Evolutionary conservation across 2,113 vertebrate genomes (phyloP), one percentile per base, ranked within the genome.

Genomic region (Rallus limicola): DNA sequence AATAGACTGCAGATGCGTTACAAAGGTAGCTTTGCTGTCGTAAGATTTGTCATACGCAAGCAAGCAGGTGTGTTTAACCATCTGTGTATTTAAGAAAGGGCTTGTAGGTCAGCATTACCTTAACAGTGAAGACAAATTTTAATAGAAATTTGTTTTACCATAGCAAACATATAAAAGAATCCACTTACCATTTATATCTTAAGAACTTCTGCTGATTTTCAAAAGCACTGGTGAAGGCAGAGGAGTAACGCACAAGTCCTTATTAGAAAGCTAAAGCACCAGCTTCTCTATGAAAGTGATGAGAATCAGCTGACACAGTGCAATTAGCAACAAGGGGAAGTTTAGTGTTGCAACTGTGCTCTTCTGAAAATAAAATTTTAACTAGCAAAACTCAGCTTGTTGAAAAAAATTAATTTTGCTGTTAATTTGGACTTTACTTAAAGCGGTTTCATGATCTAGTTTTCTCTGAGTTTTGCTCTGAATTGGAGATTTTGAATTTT

Each of bases 181-280:
- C 13, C 42, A 92, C 96, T 97, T 90, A 97, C 97, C 85, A 90
- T 96, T 79, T 60, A 36, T 71, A 10, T 70, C 16, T 34, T 55
- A 11, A 55, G 31, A 67, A n/a, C 62, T 34, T 68, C 59, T 84
- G 69, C 72, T 88, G 69, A 52, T 77, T 67, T 83, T 79, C 63
- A 83, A 55, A 91, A 75, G 42, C 0, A 0, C 70, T 94, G 65
- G 21, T 83, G 67, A 79, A 89, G 70, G 11, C 9, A 10, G 77
- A 95, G 68, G 48, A 88, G 86, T 92, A 87, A 69, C 28, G 6
- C 55, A 82, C 88, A 53, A 50, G 34, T 94, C 76, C 90, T 90
- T 95, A 48, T 84, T 97, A 95, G 95, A 97, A 95, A 96, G 93
- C 89, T 90, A 4, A 63, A 91, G 85, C 50, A 55, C 40, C 83